phyloP scores from a whole-genome alignment of 2,113 vertebrate species.

The Xyliphius kryptos region DNA sequence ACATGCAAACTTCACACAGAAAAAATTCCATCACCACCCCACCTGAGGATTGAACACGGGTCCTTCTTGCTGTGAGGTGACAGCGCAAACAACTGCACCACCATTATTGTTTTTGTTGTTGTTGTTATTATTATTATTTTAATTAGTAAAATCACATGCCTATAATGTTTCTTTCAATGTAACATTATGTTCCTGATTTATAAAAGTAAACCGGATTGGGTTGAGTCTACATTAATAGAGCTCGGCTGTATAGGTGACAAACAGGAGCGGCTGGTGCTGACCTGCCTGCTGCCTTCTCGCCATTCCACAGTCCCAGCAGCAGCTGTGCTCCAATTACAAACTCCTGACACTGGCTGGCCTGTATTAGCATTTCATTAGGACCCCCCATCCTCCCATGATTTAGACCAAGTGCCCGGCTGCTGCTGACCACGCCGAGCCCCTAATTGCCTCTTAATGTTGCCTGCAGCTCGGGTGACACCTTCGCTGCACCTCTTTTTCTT shows the following conservation, averaged over 20 bases:
- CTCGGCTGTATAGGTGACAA: constrained; percentile 25
- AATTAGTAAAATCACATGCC: too few species aligned
- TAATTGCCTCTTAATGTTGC: constrained; percentile 49
- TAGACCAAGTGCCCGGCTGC: constrained; percentile 38
- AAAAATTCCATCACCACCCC: too few species aligned
- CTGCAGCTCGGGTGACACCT: constrained; percentile 37
- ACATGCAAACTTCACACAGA: too few species aligned
- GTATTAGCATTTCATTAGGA: constrained; percentile 77
- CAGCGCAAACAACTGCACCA: too few species aligned
- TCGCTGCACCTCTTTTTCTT: constrained; percentile 22
- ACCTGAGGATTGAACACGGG: too few species aligned
- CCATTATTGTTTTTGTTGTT: too few species aligned
- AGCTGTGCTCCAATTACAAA: constrained; percentile 78
- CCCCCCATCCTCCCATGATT: constrained; percentile 50
- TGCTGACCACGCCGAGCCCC: constrained; percentile 46
- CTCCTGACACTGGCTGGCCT: constrained; percentile 67
- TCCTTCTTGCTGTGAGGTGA: too few species aligned
- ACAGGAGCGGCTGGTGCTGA: constrained; percentile 24
- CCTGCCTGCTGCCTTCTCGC: constrained; percentile 40
- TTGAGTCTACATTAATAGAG: constrained; percentile 2
- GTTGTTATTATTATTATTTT: too few species aligned
- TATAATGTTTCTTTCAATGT: too few species aligned
- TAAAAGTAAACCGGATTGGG: background rate
- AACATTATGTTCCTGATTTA: background rate
- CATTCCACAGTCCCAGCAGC: constrained; percentile 62